These are phyloP conservation scores for Gavia stellata DNA, from an alignment of 2,113 vertebrate genomes.

Conservation along the genomic window DNA sequence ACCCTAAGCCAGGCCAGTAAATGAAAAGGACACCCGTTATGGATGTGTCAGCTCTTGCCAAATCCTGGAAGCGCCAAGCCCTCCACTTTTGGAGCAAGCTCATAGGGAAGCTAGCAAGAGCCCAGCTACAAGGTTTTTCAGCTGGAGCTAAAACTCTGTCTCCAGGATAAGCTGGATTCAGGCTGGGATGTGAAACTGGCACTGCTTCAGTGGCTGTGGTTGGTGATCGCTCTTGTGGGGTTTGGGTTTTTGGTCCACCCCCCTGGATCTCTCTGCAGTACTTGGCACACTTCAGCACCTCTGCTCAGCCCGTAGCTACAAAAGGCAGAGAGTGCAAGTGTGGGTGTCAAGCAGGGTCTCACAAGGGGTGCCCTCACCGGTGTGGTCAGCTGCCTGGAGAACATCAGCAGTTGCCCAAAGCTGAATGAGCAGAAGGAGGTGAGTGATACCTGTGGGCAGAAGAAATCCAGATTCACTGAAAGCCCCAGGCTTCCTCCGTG, in stretches of 20 bases:
- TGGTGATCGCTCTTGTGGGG: not conserved
- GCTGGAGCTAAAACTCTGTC: not conserved
- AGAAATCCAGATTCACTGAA: not conserved
- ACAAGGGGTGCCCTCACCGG: not conserved
- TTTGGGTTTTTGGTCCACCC: not conserved
- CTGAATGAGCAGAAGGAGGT: not conserved
- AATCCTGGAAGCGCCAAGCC: not conserved
- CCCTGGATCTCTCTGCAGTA: not conserved
- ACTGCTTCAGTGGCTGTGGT: not conserved
- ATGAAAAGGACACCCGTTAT: not conserved
- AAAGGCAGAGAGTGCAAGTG: accelerated
- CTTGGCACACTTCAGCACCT: not conserved
- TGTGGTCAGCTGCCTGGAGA: not conserved
- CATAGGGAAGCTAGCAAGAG: not conserved
- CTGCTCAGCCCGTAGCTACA: not conserved
- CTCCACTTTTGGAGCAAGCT: not conserved
- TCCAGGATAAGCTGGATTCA: not conserved
- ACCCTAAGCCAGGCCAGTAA: not conserved
- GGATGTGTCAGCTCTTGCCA: not conserved
- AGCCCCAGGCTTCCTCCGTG: not conserved
- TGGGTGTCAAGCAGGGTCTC: not conserved
- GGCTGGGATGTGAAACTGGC: not conserved
- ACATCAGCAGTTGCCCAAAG: not conserved
- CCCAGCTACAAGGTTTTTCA: not conserved
- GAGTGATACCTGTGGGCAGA: not conserved